A percentile compares a stretch with the other conserved stretches of the same genome.
Evolutionary conservation across 2,797 vertebrate genomes (phyloP).

Genomic region (Myripristis murdjan): DNA sequence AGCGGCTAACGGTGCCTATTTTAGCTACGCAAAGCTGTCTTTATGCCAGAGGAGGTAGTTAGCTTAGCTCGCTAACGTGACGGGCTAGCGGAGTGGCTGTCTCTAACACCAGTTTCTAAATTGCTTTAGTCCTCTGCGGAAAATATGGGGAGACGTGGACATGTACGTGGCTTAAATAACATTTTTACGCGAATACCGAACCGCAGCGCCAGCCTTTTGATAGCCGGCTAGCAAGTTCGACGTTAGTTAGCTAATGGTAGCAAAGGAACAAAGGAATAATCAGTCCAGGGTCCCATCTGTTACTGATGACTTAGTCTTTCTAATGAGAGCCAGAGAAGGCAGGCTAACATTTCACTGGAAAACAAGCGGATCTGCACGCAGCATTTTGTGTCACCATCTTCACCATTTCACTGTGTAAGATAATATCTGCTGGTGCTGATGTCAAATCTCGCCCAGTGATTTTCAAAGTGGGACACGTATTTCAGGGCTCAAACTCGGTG

Average conservation of each 20-base stretch:
- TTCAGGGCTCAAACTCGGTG: not conserved
- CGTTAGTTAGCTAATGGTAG: conserved; percentile 72
- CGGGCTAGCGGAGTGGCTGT: conserved; percentile 31
- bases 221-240: conserved; percentile 72
- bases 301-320: conserved; percentile 40
- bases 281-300: conserved; percentile 58
- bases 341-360: not conserved
- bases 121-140: not conserved
- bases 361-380: not conserved
- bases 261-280: conserved; percentile 85
- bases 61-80: conserved; percentile 48
- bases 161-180: not conserved
- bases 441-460: not conserved
- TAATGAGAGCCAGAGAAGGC: not conserved
- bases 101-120: conserved; percentile 26
- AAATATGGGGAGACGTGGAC: not conserved
- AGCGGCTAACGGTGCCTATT: conserved; percentile 64
- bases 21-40: conserved; percentile 68
- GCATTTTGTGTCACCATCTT: not conserved
- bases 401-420: not conserved
- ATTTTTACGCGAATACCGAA: not conserved
- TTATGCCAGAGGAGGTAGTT: conserved; percentile 68
- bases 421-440: conserved; percentile 6
- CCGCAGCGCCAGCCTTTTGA: conserved; percentile 31
- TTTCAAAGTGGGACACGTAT: not conserved